Evolutionary conservation across 2,797 vertebrate species (phyloP).

Genomic region (Chromis chromis): DNA sequence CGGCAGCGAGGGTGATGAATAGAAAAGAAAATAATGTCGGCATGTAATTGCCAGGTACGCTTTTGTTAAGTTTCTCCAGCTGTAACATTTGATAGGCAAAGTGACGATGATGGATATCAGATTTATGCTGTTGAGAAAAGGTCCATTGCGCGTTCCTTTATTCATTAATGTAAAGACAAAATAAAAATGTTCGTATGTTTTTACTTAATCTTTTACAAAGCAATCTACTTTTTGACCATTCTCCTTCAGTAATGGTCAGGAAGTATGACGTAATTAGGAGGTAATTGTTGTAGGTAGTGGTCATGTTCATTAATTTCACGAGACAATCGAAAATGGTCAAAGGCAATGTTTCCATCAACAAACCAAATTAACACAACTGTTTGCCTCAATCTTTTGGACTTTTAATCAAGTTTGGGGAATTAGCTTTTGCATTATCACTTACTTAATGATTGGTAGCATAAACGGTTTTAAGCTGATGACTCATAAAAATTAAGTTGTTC

Average conservation of each 20-base stretch:
- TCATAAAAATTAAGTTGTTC: too few species aligned
- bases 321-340: conserved; percentile 10
- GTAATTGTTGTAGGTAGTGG: conserved; percentile 27
- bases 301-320: conserved; percentile 14
- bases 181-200: conserved; percentile 43
- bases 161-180: conserved; percentile 28
- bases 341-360: too few species aligned
- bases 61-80: conserved; percentile 13
- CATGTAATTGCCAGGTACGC: conserved; percentile 34
- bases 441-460: too few species aligned
- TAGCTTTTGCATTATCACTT: too few species aligned
- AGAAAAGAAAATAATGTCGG: conserved; percentile 19
- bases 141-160: conserved; percentile 15
- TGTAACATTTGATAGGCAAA: conserved; percentile 26
- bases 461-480: too few species aligned
- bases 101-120: conserved; percentile 40
- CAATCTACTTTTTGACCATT: conserved; percentile 25
- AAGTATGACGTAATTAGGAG: conserved; percentile 21
- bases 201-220: conserved; percentile 31
- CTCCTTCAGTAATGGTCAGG: conserved; percentile 19
- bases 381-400: too few species aligned
- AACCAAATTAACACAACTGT: too few species aligned
- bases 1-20: conserved; percentile 8
- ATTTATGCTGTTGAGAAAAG: conserved; percentile 25
- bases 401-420: too few species aligned